Base-by-base conservation (phyloP, 2,113 vertebrate genomes). In the Petaurus breviceps region DNA sequence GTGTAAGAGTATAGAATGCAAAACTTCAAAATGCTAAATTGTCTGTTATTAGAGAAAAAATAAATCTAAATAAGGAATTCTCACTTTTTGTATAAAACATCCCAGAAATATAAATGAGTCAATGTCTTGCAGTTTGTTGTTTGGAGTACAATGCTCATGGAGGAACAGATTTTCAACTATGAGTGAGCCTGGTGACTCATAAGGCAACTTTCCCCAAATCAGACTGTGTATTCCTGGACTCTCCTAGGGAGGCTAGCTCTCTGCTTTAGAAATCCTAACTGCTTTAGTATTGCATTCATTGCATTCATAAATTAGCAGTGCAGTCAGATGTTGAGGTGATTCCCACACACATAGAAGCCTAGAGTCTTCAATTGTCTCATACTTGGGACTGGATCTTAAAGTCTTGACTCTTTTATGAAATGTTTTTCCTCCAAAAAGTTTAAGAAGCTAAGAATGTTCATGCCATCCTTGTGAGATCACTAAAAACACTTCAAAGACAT, bases 1-100 rank as follows among this genome's bases (percentile, higher is more conserved):
- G 98, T 98, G 96, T 98, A 98, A 98, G 98, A 98, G 94, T 98
- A 97, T 98, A 98, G 98, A 99, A 99, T 99, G 98, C 98, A 24
- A 95, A 98, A 98, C 98, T 99, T 97, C 98, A 98, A 98, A 98
- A 99, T 98, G 98, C 98, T 98, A 92, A 98, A 98, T 97, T 98
- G 98, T 98, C 97, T 98, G 98, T 98, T 97, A 98, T 98, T 98
- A 98, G 98, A 98, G 97, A 98, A 97, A 97, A 98, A 99, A 99
- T 98, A 99, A 99, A 99, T 96, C 97, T 98, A 98, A 98, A 97
- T 97, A 98, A 95, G 98, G 98, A 98, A 98, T 97, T 97, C 0
- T 94, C 98, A 95, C 97, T 97, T 97, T 98, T 98, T 51, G 96
- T 97, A 84, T 95, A 89, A 94, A 57, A 0, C 1, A 46, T 25